Conservation (phyloP, 2,113 vertebrate species). For the Pseudorectes ferrugineus region DNA sequence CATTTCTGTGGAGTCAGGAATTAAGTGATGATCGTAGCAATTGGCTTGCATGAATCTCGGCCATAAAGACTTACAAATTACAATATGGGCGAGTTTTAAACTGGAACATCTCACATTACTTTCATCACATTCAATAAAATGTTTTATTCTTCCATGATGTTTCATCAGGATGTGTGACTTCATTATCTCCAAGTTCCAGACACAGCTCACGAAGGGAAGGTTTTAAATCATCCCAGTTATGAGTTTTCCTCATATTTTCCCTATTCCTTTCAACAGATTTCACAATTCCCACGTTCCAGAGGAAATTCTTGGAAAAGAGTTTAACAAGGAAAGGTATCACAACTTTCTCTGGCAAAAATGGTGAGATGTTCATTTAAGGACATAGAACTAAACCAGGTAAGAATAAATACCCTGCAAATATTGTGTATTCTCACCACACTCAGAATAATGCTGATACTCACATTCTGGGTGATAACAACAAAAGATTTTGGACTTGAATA, state of each 20-base stretch:
- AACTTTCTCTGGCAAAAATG: background rate
- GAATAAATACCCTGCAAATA: background rate
- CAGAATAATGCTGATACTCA: background rate
- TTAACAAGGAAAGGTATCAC: background rate
- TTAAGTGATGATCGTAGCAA: background rate
- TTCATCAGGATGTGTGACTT: background rate
- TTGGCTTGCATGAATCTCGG: background rate
- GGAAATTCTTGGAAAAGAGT: background rate
- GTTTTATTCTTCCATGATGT: background rate
- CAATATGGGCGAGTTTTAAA: background rate
- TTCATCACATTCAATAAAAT: background rate
- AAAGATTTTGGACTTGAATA: background rate
- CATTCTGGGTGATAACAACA: background rate
- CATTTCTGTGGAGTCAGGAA: background rate
- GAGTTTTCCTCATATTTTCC: background rate
- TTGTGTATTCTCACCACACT: background rate
- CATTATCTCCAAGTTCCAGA: background rate
- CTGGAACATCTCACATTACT: background rate
- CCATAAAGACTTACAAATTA: background rate
- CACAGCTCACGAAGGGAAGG: background rate
- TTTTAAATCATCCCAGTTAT: background rate
- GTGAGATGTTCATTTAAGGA: background rate
- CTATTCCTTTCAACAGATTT: background rate
- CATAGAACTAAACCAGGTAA: background rate
- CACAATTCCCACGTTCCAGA: background rate